Conservation (phyloP, 2,888 invertebrate species). For the Agrilus cyanescens region DNA sequence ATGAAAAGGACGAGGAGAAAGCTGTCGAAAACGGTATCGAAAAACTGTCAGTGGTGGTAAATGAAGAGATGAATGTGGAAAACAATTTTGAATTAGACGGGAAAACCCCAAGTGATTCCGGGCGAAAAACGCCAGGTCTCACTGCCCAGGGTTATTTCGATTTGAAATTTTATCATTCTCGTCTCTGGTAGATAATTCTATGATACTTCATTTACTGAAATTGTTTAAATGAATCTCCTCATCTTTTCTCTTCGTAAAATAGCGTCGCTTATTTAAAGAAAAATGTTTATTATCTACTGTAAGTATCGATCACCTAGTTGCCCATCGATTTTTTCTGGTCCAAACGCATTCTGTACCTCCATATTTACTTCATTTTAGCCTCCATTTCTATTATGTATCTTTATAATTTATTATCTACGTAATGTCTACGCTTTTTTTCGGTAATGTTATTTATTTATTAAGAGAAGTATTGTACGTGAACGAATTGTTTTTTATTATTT, state of each 20-base stretch:
- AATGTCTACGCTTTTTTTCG: background rate
- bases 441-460: too few species aligned
- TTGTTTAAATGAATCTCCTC: background rate
- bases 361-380: background rate
- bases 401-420: too few species aligned
- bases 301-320: too few species aligned
- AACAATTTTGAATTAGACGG: too few species aligned
- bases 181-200: conserved; percentile 52
- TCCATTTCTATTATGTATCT: background rate
- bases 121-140: conserved; percentile 33
- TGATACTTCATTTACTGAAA: background rate
- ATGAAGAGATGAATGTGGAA: background rate
- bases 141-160: conserved; percentile 61
- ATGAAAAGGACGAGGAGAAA: conserved; percentile 8
- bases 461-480: too few species aligned
- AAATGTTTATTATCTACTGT: too few species aligned
- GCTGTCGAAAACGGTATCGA: background rate
- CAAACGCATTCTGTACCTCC: background rate
- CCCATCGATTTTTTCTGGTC: background rate
- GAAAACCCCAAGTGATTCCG: conserved; percentile 15
- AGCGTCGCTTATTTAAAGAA: background rate
- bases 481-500: too few species aligned
- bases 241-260: background rate
- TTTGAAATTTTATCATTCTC: conserved; percentile 67
- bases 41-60: background rate